Evolutionary conservation across 2,113 vertebrate species (phyloP), one percentile per base, ranked within the genome.

Genomic region (Galeopterus variegatus): DNA sequence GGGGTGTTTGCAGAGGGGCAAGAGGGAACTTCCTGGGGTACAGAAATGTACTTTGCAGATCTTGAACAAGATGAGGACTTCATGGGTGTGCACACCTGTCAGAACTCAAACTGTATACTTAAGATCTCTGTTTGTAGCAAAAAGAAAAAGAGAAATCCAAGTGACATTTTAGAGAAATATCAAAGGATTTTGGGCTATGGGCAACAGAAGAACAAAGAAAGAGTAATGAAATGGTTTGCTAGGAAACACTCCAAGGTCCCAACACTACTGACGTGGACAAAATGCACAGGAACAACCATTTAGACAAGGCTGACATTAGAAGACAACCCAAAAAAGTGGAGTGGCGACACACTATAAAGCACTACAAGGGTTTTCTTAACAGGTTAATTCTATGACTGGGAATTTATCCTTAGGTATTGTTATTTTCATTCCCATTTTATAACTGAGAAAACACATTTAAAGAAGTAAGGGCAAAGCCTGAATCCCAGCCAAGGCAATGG

Each of bases 91-190:
- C 33, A 31, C 33, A 76, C 54, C 19, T 83, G 28, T 88, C 62
- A 93, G 91, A 87, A 58, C 8, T 48, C 41, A 28, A 90, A 87
- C 21, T 77, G 33, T 67, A 67, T 60, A 72, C 15, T 65, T 77
- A 87, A 72, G 56, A 90, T 82, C 84, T 81, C 88, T 80, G 52
- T 58, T 60, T 48, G 41, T 14, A 73, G 87, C 50, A 91, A 80
- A 94, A 88, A 80, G 48, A 58, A 79, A 93, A 83, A 90, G 36
- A 82, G 58, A 95, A 84, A 75, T 56, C 56, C 88, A 85, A 95
- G 95, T 82, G 70, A 60, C 45, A 91, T 89, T 92, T 81, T 36
- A 54, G 79, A 70, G 65, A 95, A 93, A 62, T 77, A 86, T 65
- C 67, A 72, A 95, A 95, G 50, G 62, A 95, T 89, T 82, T 89